Evolutionary conservation across 2,888 invertebrate genomes (phyloP).

Genomic region (Orchestes rusci): DNA sequence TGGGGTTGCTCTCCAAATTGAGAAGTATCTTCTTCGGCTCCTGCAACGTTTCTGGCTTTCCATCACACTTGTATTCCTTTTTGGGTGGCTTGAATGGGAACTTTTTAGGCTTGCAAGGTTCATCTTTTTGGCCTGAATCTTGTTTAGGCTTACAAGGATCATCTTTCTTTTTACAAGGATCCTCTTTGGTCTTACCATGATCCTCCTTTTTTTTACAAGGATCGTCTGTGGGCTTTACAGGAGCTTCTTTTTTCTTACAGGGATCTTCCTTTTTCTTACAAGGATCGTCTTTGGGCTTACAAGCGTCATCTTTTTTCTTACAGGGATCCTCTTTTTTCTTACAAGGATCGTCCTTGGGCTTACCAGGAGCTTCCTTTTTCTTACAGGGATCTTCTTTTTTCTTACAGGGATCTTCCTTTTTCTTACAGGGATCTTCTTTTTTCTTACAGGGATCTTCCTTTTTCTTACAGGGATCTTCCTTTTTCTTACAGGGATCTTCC

Average conservation of each 20-base stretch:
- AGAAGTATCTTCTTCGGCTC: conserved; percentile 10
- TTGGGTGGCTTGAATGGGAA: too few species aligned
- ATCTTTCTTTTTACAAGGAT: conserved; percentile 26
- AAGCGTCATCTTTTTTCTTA: conserved; percentile 20
- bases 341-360: conserved; percentile 18
- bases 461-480: conserved; percentile 23
- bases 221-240: conserved; percentile 11
- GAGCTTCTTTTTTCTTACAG: conserved; percentile 24
- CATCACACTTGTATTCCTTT: too few species aligned
- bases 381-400: conserved; percentile 20
- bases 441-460: conserved; percentile 26
- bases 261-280: conserved; percentile 20
- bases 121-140: conserved; percentile 11
- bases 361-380: conserved; percentile 18
- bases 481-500: conserved; percentile 22
- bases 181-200: conserved; percentile 14
- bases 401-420: conserved; percentile 20
- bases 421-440: conserved; percentile 17
- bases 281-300: conserved; percentile 22
- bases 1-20: conserved; percentile 13
- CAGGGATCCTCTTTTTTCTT: conserved; percentile 23
- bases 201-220: conserved; percentile 22
- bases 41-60: too few species aligned
- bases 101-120: conserved; percentile 14
- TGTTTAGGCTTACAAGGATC: conserved; percentile 24